A percentile compares a stretch with the other conserved stretches of the same genome.
Evolutionary conservation across 1,140 invertebrate genomes (phyloP).

Genomic region (Lucilia cuprina): DNA sequence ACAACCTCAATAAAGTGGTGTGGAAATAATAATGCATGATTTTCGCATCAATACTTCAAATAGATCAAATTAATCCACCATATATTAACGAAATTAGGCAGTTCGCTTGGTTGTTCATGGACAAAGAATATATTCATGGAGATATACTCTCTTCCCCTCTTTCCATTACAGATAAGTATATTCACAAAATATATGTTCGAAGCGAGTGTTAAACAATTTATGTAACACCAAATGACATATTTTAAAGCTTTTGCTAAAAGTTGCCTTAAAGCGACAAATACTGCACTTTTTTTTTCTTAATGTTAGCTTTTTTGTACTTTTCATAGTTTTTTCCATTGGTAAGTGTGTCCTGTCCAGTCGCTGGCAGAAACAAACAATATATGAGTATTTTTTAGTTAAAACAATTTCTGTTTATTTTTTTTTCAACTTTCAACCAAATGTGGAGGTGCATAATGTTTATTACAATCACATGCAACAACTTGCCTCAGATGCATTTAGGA

Average conservation of each 20-base stretch:
- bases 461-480: constrained; percentile 27
- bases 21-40: no score
- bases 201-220: constrained; percentile 38
- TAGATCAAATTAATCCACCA: no score
- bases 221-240: constrained; percentile 40
- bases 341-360: background rate
- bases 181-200: constrained; percentile 26
- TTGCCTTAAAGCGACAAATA: constrained; percentile 25
- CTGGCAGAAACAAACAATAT: background rate
- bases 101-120: no score
- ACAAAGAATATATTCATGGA: no score
- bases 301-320: no score
- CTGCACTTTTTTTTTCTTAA: constrained; percentile 14
- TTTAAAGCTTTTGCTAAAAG: constrained; percentile 36
- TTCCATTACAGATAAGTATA: background rate
- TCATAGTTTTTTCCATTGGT: background rate
- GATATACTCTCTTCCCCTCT: no score
- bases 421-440: constrained; percentile 25
- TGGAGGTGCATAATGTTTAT: constrained; percentile 35
- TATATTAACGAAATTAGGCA: no score
- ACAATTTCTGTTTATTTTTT: constrained; percentile 16
- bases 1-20: no score
- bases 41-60: no score
- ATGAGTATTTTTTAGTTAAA: background rate
- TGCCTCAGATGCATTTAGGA: constrained; percentile 21